A percentile compares a stretch with the other conserved stretches of the same genome.
These are phyloP conservation scores for Osmerus eperlanus DNA, from an alignment of 2,113 vertebrate genomes.

Conservation along the genomic window DNA sequence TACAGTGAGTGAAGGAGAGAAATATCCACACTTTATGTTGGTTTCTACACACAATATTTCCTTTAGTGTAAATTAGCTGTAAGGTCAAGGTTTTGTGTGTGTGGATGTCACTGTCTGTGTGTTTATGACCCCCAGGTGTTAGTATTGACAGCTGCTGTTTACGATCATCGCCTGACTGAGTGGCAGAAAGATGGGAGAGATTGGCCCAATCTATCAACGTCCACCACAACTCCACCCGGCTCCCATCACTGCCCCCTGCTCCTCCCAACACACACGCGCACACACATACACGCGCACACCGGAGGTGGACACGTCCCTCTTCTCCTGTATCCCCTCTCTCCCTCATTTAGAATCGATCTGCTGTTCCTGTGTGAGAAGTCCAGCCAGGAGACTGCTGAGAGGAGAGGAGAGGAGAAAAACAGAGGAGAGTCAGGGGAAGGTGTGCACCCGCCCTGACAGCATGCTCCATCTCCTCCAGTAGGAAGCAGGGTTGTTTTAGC, in stretches of 20 bases:
- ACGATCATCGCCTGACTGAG: constrained; percentile 12
- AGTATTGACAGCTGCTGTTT: constrained; percentile 16
- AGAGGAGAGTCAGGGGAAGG: neutral
- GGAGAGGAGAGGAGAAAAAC: neutral
- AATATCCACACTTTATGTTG: too few relatives aligned
- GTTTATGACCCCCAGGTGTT: neutral
- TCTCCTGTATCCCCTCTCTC: constrained; percentile 11
- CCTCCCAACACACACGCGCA: constrained; percentile 25
- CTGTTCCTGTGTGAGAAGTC: constrained; percentile 39
- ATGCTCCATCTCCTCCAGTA: constrained; percentile 67
- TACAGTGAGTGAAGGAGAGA: too few relatives aligned
- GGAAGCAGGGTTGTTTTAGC: constrained; percentile 73
- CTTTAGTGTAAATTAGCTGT: neutral
- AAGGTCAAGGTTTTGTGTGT: neutral
- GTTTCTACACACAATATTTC: too few relatives aligned
- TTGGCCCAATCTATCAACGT: constrained; percentile 23
- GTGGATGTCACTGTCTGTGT: neutral
- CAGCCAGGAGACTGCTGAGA: constrained; percentile 21
- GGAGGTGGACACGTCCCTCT: constrained; percentile 45
- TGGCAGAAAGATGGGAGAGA: constrained; percentile 6
- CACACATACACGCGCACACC: neutral
- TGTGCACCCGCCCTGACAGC: constrained; percentile 59
- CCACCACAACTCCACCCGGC: constrained; percentile 7
- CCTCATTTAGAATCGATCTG: constrained; percentile 33
- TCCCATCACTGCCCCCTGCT: constrained; percentile 19